Evolutionary conservation across 2,888 invertebrate species (phyloP).

Genomic region (Crioceris asparagi): DNA sequence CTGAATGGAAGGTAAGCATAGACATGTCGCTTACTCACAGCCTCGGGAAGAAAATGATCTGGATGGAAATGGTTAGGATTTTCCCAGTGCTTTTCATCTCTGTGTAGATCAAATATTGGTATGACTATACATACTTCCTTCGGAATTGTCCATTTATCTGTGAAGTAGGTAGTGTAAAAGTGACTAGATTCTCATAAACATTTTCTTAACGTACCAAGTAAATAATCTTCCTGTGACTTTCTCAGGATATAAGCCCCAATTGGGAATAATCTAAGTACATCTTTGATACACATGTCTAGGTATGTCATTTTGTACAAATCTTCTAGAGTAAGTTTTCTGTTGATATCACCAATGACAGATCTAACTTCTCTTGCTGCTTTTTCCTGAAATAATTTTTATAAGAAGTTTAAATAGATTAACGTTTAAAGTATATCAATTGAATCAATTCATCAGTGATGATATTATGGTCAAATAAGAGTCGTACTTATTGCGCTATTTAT

Average conservation of each 20-base stretch:
- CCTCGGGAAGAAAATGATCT: conserved; percentile 26
- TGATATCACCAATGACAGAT: conserved; percentile 21
- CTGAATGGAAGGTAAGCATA: conserved; percentile 27
- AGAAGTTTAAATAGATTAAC: no score
- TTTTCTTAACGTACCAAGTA: conserved; percentile 23
- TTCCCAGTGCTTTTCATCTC: conserved; percentile 22
- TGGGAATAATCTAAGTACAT: conserved; percentile 27
- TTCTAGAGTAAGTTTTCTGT: conserved; percentile 17
- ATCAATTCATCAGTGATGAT: no score
- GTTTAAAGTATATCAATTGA: no score
- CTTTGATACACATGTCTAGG: conserved; percentile 30
- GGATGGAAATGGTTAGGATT: conserved; percentile 26
- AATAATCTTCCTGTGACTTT: conserved; percentile 22
- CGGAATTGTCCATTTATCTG: conserved; percentile 20
- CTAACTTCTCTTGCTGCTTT: conserved; percentile 26
- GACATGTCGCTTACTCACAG: conserved; percentile 17
- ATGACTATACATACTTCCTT: conserved; percentile 18
- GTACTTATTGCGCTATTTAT: no score
- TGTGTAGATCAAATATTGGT: conserved; percentile 21
- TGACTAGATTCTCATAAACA: no score
- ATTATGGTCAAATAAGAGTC: no score
- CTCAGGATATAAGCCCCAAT: conserved; percentile 28
- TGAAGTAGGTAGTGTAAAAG: no score
- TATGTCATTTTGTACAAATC: conserved; percentile 25
- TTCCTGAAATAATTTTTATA: conserved; percentile 3